Evolutionary conservation across 2,888 invertebrate genomes (phyloP).

Genomic region (Drosophila paucipuncta): DNA sequence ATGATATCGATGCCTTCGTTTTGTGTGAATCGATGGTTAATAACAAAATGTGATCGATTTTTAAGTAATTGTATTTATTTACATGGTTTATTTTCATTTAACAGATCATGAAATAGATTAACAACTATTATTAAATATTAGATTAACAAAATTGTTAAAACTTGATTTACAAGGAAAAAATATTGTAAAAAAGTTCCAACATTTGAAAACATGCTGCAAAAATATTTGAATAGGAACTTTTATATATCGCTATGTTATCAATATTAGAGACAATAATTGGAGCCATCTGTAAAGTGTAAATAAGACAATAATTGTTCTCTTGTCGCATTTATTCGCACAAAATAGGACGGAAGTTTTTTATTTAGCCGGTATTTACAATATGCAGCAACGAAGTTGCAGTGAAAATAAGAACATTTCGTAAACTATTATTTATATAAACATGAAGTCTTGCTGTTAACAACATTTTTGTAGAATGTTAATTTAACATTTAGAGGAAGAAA

Average conservation of each 20-base stretch:
- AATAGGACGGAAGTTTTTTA: no score
- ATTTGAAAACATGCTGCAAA: not conserved
- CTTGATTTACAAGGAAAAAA: not conserved
- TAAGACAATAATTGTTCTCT: not conserved
- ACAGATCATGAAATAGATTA: not conserved
- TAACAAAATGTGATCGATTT: not conserved
- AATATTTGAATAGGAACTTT: not conserved
- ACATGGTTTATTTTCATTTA: not conserved
- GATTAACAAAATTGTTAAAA: not conserved
- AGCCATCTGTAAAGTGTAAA: not conserved
- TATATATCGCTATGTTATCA: not conserved
- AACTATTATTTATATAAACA: not conserved
- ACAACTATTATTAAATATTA: not conserved
- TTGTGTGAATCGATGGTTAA: not conserved
- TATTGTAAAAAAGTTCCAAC: not conserved
- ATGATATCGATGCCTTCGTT: not conserved
- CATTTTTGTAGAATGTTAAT: constrained; percentile 23
- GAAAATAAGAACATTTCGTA: not conserved
- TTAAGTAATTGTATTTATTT: not conserved
- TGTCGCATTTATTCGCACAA: not conserved
- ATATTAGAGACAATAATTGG: not conserved
- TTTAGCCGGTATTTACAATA: not conserved
- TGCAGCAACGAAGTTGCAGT: not conserved
- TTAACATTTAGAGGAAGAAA: constrained; percentile 16
- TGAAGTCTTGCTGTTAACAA: constrained; percentile 13